Evolutionary conservation across 2,797 vertebrate species (phyloP), one percentile per base, ranked within the genome.

Genomic region (Leptodactylus fallax): DNA sequence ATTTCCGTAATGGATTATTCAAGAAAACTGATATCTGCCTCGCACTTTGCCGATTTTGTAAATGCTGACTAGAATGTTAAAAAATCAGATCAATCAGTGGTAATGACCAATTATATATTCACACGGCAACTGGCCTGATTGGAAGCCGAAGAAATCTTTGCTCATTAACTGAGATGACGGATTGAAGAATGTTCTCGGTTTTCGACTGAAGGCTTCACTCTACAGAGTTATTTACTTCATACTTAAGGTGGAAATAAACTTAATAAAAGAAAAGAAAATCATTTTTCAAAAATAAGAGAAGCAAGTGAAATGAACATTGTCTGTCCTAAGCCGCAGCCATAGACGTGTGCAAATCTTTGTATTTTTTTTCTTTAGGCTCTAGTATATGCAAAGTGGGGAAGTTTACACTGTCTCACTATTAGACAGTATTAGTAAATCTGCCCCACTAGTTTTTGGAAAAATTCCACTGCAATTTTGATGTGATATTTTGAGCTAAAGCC

Each of bases 71-170:
- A 49, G 87, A 86, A 82, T 83, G 71, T 86, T 69, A 86, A 82
- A 82, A 69, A 67, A 79, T 55, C 56, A 78, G 85, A 89, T 86
- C 87, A 89, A 85, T 89, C 84, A 69, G 79, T 17, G 12, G 45
- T 89, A 89, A 89, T 89, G 79, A 78, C 14, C 72, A 83, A 86
- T 89, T 86, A 86, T 86, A 71, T 27, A 89, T 89, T 89, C 88
- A 60, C 79, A 86, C 27, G 10, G 67, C 79, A 78, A 56, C 71
- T 60, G 27, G 71, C 60, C 5, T 45, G 80, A 79, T 78, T 17
- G 45, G 84, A 79, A 78, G 51, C 53, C 60, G 45, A 55, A 89
- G 55, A 76, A 83, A 83, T 78, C 72, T 82, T 58, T 83, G 45
- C 82, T 82, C 84, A 51, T 77, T 83, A 77, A 12, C 47, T 10